Evolutionary conservation across 1,140 invertebrate species (phyloP), one percentile per base, ranked within the genome.

Genomic region (Drosophila sucinea): DNA sequence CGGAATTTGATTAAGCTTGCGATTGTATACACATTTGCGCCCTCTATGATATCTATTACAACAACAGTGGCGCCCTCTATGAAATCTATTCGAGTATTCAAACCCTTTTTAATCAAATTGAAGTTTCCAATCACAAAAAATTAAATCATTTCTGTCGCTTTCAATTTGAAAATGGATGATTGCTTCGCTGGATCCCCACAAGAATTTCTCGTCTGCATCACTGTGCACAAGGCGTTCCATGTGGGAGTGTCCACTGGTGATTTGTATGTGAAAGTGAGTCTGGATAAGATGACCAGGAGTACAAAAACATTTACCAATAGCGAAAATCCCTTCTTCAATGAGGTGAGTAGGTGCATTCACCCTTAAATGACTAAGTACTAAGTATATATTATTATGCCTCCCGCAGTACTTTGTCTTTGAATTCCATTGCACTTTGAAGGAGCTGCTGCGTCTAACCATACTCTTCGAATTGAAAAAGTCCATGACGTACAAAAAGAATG

Each of bases 321-420:
- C 0, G 94, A 94, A 74, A 93, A 92, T 81, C 94, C 94, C 0
- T 93, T 93, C 76, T 95, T 93, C 67, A 95, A 95, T 73, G 94
- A 95, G 91, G 94, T 95, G 70, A 56, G 63, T 27, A 7, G 10
- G 0, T 1, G 6, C 1, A 2, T 8, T 0, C 7, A 51, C 0
- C 17, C 17, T 17, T 17, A 17, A 17, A 17, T 17, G 17, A 17
- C 17, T 17, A 17, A 17, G 17, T 17, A 17, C 17, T 17, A 17
- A 17, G 17, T 17, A 17, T 17, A 17, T 17, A 17, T 17, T 17
- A 17, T 17, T 17, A 17, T 17, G 17, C 17, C 17, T 17, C 17
- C 17, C 17, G 17, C 17, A 2, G 95, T 96, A 95, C 90, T 96
- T 96, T 90, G 95, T 95, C 0, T 96, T 95, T 87, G 95, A 96